Percentiles rank a stretch among this genome's conserved stretches.
phyloP scores from a whole-genome alignment of 2,888 invertebrate genomes.

The Erebia aethiops region DNA sequence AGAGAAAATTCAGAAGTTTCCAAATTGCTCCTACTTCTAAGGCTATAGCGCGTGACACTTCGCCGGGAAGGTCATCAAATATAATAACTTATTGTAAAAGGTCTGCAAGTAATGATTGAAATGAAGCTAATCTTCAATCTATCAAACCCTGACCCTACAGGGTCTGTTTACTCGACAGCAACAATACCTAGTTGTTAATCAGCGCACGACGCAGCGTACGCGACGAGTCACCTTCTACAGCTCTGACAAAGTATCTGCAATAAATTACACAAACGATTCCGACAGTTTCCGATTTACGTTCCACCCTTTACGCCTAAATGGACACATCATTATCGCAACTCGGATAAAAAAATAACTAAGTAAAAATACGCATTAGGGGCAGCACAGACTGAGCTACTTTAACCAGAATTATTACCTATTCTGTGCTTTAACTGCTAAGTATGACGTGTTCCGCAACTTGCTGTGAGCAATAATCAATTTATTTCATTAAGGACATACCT shows the following conservation, averaged over 20 bases:
- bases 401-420: too few relatives aligned
- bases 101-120: not conserved
- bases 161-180: not conserved
- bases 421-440: too few relatives aligned
- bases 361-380: too few relatives aligned
- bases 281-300: conserved; percentile 1
- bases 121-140: not conserved
- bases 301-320: not conserved
- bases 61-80: too few relatives aligned
- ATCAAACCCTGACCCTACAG: not conserved
- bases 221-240: not conserved
- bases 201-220: not conserved
- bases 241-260: not conserved
- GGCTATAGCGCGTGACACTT: too few relatives aligned
- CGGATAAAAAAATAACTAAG: conserved; percentile 2
- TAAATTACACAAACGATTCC: not conserved
- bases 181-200: not conserved
- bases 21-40: not conserved
- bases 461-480: too few relatives aligned
- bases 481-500: too few relatives aligned
- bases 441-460: too few relatives aligned
- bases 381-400: not conserved
- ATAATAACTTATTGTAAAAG: not conserved
- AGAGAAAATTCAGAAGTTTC: too few relatives aligned
- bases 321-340: not conserved